Evolutionary conservation across 92 coral and sea anemone genomes (phyloP), one percentile per base, ranked within the genome.

Genomic region (Nematostella vectensis): DNA sequence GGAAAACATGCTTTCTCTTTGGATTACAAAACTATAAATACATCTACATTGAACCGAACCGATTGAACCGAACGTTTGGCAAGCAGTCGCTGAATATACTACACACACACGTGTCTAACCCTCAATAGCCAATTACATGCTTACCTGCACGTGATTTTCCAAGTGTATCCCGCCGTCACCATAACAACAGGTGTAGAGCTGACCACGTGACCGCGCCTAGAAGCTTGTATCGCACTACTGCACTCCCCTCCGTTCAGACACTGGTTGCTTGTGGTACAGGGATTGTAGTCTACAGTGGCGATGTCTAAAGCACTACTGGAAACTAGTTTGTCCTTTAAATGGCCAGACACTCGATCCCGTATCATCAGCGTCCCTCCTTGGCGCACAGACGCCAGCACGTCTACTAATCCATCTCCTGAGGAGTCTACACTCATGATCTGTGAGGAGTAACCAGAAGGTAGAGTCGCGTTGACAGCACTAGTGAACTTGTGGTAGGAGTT

Each of bases 191-290:
- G 81, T 22, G 48, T 22, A 0, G 95, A 60, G 12, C 54, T 53
- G 13, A 76, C 47, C 8, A 69, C 67, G 25, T 65, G 62, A 21
- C 73, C 61, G 15, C 71, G 63, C 21, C 95, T 81, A 15, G 50
- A 72, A 8, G 81, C 75, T 25, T 56, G 56, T 11, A 80, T 75
- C 25, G 75, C 66, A 71, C 95, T 85, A 27, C 79, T 75, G 50
- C 95, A 85, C 70, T 85, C 95, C 4, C 83, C 95, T 23, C 91
- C 82, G 65, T 85, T 79, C 47, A 22, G 67, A 47, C 97, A 89
- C 2, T 88, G 96, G 21, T 77, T 74, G 67, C 57, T 58, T 3
- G 76, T 66, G 13, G 83, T 65, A 24, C 97, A 89, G n/a, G 88
- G 82, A 11, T 85, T 78, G 70, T 85, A 89, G 75, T 89, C 86